phyloP scores from a whole-genome alignment of 2,888 invertebrate species.

The Sacculina carcini region DNA sequence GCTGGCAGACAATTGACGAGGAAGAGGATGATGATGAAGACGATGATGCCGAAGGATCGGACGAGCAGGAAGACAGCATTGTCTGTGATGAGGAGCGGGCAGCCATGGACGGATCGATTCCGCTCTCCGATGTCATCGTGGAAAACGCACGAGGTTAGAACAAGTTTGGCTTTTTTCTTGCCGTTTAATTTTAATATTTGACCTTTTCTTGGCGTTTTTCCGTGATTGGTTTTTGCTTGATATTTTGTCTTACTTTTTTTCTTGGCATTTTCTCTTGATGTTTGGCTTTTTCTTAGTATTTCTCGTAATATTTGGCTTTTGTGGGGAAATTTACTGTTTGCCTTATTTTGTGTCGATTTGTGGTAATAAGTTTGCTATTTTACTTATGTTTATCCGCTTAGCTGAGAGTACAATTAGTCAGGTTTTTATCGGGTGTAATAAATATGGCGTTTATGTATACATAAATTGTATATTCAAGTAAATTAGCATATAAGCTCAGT shows the following conservation, averaged over 20 bases:
- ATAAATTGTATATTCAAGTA: too few relatives aligned
- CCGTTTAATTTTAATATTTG: constrained; percentile 1
- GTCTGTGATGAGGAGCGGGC: constrained; percentile 5
- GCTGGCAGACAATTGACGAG: constrained; percentile 15
- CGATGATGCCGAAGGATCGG: constrained; percentile 18
- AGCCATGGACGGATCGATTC: not conserved
- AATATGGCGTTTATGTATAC: too few relatives aligned
- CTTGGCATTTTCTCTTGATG: too few relatives aligned
- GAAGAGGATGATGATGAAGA: constrained; percentile 23
- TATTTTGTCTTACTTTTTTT: not conserved
- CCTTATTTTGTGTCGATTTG: too few relatives aligned
- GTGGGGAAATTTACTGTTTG: too few relatives aligned
- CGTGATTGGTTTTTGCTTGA: constrained; percentile 9
- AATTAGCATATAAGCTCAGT: too few relatives aligned
- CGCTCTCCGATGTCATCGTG: not conserved
- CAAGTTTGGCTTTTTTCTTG: not conserved
- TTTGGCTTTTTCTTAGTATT: too few relatives aligned
- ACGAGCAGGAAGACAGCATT: constrained; percentile 16
- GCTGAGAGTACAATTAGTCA: too few relatives aligned
- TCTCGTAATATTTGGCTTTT: too few relatives aligned
- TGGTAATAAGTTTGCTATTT: too few relatives aligned
- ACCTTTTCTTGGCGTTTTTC: constrained; percentile 3
- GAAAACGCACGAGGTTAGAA: not conserved
- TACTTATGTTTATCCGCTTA: too few relatives aligned
- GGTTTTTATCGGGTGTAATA: too few relatives aligned